A percentile compares a stretch with the other conserved stretches of the same genome.
Evolutionary conservation across 64 coral and sea anemone species (phyloP).

Genomic region (Platygyra sinensis): DNA sequence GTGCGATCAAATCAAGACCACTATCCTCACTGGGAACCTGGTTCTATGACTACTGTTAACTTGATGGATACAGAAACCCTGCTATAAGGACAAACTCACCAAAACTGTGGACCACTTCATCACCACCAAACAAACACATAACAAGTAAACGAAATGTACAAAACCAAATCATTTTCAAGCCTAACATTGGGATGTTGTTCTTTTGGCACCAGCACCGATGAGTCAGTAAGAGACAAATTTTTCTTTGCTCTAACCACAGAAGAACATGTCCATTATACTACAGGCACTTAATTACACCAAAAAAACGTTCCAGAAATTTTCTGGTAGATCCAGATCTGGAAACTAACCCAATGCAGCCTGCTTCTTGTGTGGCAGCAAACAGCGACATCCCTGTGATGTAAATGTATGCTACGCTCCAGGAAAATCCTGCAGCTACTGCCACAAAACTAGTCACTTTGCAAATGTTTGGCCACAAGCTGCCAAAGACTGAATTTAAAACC

Average conservation of each 20-base stretch:
- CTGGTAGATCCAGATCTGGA: constrained; percentile 8
- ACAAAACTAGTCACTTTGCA: constrained; percentile 13
- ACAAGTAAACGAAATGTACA: too few relatives aligned
- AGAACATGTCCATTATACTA: too few relatives aligned
- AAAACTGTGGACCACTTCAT: too few relatives aligned
- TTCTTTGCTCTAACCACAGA: constrained; percentile 7
- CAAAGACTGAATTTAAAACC: neutral
- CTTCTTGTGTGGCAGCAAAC: constrained; percentile 3
- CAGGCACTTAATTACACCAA: neutral
- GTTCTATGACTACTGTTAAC: too few relatives aligned
- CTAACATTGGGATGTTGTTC: too few relatives aligned
- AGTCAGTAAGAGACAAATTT: constrained; percentile 33
- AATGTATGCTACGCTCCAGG: neutral
- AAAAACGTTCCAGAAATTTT: neutral
- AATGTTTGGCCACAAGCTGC: constrained; percentile 57
- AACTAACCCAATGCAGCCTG: neutral
- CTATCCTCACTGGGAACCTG: too few relatives aligned
- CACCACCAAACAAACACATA: too few relatives aligned
- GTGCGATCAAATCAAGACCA: too few relatives aligned
- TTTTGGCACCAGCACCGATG: constrained; percentile 7
- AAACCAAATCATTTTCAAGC: too few relatives aligned
- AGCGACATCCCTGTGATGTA: neutral
- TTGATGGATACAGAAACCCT: too few relatives aligned
- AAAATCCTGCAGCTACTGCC: constrained; percentile 21
- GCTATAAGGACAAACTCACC: too few relatives aligned